Percentiles rank a stretch among this genome's conserved stretches.
Evolutionary conservation across 2,113 vertebrate species (phyloP).

Genomic region (Podarcis muralis): DNA sequence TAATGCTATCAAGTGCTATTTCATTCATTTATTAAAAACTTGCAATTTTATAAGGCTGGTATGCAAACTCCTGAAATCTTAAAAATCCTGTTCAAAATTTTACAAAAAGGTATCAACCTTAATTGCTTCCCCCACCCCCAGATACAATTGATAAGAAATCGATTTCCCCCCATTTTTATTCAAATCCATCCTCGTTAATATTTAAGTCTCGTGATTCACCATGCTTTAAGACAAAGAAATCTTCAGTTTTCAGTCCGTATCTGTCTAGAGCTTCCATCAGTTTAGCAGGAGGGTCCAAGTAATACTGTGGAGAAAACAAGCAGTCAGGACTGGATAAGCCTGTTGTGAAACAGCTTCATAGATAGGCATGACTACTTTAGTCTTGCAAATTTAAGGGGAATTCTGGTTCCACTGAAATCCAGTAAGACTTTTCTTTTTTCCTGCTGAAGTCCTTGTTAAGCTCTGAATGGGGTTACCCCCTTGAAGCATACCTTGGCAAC

Average conservation of each 20-base stretch:
- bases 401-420: neutral
- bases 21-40: conserved; percentile 41
- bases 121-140: conserved; percentile 3
- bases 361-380: too few relatives aligned
- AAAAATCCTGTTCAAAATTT: conserved; percentile 20
- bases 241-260: conserved; percentile 82
- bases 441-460: neutral
- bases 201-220: conserved; percentile 88
- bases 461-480: neutral
- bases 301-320: conserved; percentile 77
- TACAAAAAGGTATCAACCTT: conserved; percentile 28
- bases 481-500: neutral
- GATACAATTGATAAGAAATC: conserved; percentile 9
- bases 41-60: conserved; percentile 41
- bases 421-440: neutral
- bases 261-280: conserved; percentile 86
- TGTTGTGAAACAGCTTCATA: neutral
- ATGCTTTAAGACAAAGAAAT: conserved; percentile 90
- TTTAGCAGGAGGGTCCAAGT: conserved; percentile 89
- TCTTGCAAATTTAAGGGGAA: neutral
- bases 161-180: conserved; percentile 52
- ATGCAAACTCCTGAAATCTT: conserved; percentile 45
- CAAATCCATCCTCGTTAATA: conserved; percentile 69
- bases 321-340: neutral
- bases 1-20: conserved; percentile 31